These are phyloP conservation scores for Merops nubicus DNA, from an alignment of 2,113 vertebrate species.

Conservation along the genomic window DNA sequence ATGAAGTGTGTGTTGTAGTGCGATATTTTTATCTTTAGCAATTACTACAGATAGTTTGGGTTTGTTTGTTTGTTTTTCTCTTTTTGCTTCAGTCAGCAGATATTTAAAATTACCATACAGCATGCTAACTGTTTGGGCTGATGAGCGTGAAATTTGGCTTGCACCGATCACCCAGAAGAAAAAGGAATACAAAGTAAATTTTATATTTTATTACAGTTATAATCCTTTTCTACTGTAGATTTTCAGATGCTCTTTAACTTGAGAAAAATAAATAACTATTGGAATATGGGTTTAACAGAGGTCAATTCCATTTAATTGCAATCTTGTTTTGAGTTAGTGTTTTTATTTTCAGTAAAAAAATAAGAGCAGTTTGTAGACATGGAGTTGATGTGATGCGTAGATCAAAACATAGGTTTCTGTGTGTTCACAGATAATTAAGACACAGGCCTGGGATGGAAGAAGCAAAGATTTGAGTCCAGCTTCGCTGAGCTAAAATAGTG, in stretches of 20 bases:
- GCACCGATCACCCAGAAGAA: constrained; percentile 27
- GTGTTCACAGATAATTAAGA: background rate
- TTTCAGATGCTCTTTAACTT: constrained; percentile 26
- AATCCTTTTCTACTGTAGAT: constrained; percentile 27
- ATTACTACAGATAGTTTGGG: background rate
- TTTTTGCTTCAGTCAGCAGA: constrained; percentile 41
- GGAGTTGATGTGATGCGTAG: background rate
- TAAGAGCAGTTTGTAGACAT: background rate
- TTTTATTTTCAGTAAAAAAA: background rate
- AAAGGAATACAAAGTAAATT: constrained; percentile 54
- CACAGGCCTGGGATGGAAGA: background rate
- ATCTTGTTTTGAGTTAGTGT: background rate
- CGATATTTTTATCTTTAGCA: background rate
- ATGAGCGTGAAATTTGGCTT: constrained; percentile 63
- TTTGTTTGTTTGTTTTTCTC: background rate
- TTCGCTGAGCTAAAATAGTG: background rate
- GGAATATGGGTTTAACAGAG: background rate
- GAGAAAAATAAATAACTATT: constrained; percentile 3
- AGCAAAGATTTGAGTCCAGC: background rate
- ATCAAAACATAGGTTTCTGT: background rate
- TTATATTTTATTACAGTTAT: constrained; percentile 50
- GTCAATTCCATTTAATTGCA: background rate
- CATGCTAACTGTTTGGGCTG: constrained; percentile 22
- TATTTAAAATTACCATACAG: constrained; percentile 36
- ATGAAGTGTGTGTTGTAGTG: background rate